Evolutionary conservation across 2,888 invertebrate species (phyloP), one percentile per base, ranked within the genome.

Genomic region (Sarcophaga subvicina): DNA sequence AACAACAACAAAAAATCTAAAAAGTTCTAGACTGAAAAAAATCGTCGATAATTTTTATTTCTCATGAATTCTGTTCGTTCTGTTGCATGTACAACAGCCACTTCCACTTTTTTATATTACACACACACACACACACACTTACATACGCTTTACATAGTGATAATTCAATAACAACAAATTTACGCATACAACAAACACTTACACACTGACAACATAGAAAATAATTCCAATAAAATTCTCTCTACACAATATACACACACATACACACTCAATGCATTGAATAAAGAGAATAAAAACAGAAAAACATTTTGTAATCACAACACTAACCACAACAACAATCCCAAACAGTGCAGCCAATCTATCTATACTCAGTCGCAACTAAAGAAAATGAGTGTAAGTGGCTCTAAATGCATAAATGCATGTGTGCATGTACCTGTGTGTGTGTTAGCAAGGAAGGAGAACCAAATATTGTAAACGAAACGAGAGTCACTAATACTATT

Each of bases 371-470:
- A 37, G 8, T 37, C 8, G 10, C 37, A 37, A 37, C 37, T 37
- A 10, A 37, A 37, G 2, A 37, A 37, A 37, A 37, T 10, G 37
- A 37, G 37, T 37, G 37, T 37, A 37, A 37, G 37, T 37, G 8
- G 37, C 37, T 37, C 37, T 37, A 37, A 37, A 37, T 37, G 8
- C 37, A 37, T 37, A 37, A 37, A 54, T 54, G 17, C 54, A 54
- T 54, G 12, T 14, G 17, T 54, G 0, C 17, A 54, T 12, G 54
- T 17, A 20, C 20, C 64, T 59, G 59, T 25, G 45, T 47, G 12
- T 77, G 88, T 89, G 89, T 90, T 89, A 90, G 91, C 90, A 89
- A 91, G 91, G 91, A 91, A 92, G 91, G 91, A 91, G 92, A 92
- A 90, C 90, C 90, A 90, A 91, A 91, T 90, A 89, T 91, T 91